Percentiles rank a stretch among this genome's conserved stretches.
These are phyloP conservation scores for Callipepla californica DNA, from an alignment of 2,113 vertebrate genomes.

Conservation along the genomic window DNA sequence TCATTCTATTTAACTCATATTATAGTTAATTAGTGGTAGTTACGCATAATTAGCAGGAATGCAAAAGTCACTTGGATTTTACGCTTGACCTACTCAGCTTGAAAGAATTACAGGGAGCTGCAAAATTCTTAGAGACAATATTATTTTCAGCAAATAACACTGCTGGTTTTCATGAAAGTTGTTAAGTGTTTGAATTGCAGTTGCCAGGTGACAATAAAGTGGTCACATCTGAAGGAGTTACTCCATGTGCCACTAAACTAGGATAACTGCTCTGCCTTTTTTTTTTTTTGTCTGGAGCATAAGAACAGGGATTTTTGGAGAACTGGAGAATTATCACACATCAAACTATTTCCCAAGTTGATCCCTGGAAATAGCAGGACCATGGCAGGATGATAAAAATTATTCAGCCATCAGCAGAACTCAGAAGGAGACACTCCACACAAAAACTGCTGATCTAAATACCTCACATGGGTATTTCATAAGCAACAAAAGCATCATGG, in stretches of 20 bases:
- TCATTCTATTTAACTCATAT: not conserved
- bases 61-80: not conserved
- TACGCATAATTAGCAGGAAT: not conserved
- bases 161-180: not conserved
- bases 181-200: not conserved
- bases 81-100: not conserved
- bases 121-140: not conserved
- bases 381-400: not conserved
- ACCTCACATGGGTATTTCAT: not conserved
- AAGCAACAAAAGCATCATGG: not conserved
- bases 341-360: not conserved
- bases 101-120: not conserved
- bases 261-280: not conserved
- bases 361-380: not conserved
- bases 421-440: accelerated
- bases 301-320: accelerated
- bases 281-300: not conserved
- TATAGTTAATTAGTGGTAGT: not conserved
- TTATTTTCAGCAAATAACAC: not conserved
- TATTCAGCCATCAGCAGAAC: not conserved
- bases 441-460: not conserved
- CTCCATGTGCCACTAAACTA: not conserved
- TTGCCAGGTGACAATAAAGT: not conserved
- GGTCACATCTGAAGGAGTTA: not conserved
- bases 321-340: not conserved